Conservation (phyloP, 2,888 invertebrate genomes). For the Marronus borbonicus region DNA sequence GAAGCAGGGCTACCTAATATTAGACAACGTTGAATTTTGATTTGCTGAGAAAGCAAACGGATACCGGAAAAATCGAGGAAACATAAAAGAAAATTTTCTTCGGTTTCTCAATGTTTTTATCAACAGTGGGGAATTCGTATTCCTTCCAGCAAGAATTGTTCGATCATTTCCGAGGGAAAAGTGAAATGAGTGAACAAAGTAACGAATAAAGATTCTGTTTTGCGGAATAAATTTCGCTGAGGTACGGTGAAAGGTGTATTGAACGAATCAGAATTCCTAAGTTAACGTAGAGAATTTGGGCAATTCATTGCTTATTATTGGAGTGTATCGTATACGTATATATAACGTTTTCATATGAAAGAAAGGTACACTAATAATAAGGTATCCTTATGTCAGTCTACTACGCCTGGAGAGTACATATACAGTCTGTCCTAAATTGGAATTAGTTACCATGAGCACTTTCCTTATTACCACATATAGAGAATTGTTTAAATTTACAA, state of each 20-base stretch:
- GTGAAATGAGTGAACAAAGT: conserved; percentile 23
- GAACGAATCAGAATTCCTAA: not conserved
- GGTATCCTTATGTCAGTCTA: too few relatives aligned
- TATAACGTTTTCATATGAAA: too few relatives aligned
- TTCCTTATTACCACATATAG: too few relatives aligned
- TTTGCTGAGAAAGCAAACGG: conserved; percentile 39
- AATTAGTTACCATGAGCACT: too few relatives aligned
- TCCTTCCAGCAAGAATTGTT: conserved; percentile 41
- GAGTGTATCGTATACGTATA: too few relatives aligned
- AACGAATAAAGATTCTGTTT: conserved; percentile 15
- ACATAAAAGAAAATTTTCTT: conserved; percentile 44
- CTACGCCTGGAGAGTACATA: too few relatives aligned
- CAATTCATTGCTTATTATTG: too few relatives aligned
- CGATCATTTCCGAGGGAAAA: conserved; percentile 35
- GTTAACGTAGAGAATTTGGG: not conserved
- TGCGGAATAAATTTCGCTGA: conserved; percentile 29
- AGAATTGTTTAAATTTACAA: too few relatives aligned
- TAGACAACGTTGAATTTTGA: conserved; percentile 46
- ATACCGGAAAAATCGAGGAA: conserved; percentile 34
- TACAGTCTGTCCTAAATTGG: too few relatives aligned
- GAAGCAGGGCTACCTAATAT: conserved; percentile 23
- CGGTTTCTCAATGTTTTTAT: conserved; percentile 46
- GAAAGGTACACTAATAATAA: too few relatives aligned
- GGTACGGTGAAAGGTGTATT: not conserved
- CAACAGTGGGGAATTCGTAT: conserved; percentile 45